phyloP scores from a whole-genome alignment of 2,797 vertebrate species.

The Gymnodraco acuticeps region DNA sequence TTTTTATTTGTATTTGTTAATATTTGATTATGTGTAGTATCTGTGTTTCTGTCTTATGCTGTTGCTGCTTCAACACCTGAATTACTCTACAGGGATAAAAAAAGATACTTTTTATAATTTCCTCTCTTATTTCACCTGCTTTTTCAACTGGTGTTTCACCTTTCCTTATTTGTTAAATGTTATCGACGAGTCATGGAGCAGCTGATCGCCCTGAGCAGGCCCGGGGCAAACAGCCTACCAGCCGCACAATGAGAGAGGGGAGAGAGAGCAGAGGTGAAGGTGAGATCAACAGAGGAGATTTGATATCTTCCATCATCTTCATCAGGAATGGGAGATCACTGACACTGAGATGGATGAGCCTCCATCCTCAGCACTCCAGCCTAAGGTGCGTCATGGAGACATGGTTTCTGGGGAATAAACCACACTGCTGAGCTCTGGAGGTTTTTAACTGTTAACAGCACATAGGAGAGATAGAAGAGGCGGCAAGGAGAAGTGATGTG shows the following conservation, averaged over 20 bases:
- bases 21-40: too few species aligned
- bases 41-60: too few species aligned
- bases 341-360: slow-evolving; percentile 53
- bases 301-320: slow-evolving; percentile 48
- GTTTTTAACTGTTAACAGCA: slow-evolving; percentile 8
- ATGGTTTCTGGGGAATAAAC: slow-evolving; percentile 37
- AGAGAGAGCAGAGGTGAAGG: slow-evolving; percentile 58
- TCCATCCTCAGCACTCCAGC: slow-evolving; percentile 16
- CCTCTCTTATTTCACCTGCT: slow-evolving; percentile 1
- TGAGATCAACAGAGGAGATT: slow-evolving; percentile 53
- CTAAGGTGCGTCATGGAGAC: slow-evolving; percentile 25
- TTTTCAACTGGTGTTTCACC: slow-evolving; percentile 18
- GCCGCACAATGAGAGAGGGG: slow-evolving; percentile 20
- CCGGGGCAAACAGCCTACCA: slow-evolving; percentile 44
- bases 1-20: too few species aligned
- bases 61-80: too few species aligned
- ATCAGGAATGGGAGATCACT: slow-evolving; percentile 32
- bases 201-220: slow-evolving; percentile 54
- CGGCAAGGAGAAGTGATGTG: background rate
- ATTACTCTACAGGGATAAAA: too few species aligned
- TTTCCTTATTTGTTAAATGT: slow-evolving; percentile 41
- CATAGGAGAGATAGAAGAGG: background rate
- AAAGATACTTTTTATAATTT: too few species aligned
- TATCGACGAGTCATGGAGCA: slow-evolving; percentile 42
- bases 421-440: background rate